phyloP scores from a whole-genome alignment of 1,140 invertebrate genomes.

The Macrobrachium rosenbergii region DNA sequence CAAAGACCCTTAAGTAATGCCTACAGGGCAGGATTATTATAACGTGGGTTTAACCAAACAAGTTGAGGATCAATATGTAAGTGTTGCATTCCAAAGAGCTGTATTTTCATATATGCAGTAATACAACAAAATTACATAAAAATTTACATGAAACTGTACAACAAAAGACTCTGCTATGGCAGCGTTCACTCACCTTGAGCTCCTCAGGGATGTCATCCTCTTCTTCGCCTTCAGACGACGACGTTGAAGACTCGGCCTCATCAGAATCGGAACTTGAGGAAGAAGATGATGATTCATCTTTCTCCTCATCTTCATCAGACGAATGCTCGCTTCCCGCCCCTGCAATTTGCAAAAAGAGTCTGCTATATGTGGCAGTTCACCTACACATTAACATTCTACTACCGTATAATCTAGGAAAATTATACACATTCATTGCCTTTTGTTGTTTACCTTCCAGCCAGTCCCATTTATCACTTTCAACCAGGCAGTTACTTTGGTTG shows the following conservation, averaged over 20 bases:
- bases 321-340: slow-evolving; percentile 61
- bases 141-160: neutral
- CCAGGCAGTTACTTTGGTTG: too few relatives aligned
- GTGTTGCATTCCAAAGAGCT: too few relatives aligned
- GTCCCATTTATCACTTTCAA: too few relatives aligned
- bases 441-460: too few relatives aligned
- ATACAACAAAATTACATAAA: neutral
- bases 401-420: neutral
- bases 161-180: too few relatives aligned
- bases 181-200: slow-evolving; percentile 22
- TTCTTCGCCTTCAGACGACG: slow-evolving; percentile 40
- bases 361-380: neutral
- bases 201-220: slow-evolving; percentile 44
- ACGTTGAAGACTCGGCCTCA: slow-evolving; percentile 47
- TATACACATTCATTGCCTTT: slow-evolving; percentile 13
- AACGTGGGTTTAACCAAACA: too few relatives aligned
- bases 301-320: slow-evolving; percentile 63
- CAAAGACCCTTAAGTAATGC: too few relatives aligned
- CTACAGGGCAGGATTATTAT: too few relatives aligned
- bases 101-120: neutral
- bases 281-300: slow-evolving; percentile 44
- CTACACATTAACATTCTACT: too few relatives aligned
- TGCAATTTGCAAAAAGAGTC: neutral
- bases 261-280: slow-evolving; percentile 54
- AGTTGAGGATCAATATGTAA: too few relatives aligned